A percentile compares a stretch with the other conserved stretches of the same genome.
Conservation (phyloP, 2,113 vertebrate genomes). For the Urocitellus parryii region DNA sequence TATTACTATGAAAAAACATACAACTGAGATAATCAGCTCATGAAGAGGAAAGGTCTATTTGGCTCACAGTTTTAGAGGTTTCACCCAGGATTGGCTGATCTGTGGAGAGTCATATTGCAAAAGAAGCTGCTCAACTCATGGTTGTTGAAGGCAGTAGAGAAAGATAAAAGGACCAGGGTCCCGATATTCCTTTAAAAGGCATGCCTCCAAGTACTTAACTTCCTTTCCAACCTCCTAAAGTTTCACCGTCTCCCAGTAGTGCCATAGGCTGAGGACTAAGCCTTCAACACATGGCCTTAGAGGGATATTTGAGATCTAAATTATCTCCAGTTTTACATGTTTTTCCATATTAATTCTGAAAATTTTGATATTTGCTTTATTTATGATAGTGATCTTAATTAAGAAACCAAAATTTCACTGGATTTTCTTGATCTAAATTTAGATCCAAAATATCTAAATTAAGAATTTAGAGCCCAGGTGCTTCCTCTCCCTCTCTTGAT, state of each 20-base stretch:
- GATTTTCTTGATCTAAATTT: not conserved
- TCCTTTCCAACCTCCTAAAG: not conserved
- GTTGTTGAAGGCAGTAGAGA: not conserved
- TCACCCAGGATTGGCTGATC: not conserved
- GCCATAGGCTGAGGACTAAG: too few relatives aligned
- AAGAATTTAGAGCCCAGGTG: too few relatives aligned
- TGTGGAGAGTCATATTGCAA: not conserved
- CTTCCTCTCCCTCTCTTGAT: not conserved
- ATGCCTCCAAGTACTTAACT: not conserved
- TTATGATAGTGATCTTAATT: not conserved
- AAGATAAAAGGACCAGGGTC: not conserved
- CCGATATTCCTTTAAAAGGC: too few relatives aligned
- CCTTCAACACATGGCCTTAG: not conserved
- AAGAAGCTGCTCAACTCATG: not conserved
- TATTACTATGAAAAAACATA: not conserved
- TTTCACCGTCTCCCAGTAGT: too few relatives aligned
- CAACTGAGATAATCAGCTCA: not conserved
- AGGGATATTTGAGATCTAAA: not conserved
- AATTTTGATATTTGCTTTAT: not conserved
- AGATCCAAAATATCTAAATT: not conserved
- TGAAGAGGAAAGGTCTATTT: not conserved
- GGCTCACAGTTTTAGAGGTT: not conserved
- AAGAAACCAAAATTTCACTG: not conserved
- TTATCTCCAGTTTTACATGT: not conserved
- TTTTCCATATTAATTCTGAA: not conserved